phyloP scores from a whole-genome alignment of 1,140 invertebrate species.

The Maniola jurtina region DNA sequence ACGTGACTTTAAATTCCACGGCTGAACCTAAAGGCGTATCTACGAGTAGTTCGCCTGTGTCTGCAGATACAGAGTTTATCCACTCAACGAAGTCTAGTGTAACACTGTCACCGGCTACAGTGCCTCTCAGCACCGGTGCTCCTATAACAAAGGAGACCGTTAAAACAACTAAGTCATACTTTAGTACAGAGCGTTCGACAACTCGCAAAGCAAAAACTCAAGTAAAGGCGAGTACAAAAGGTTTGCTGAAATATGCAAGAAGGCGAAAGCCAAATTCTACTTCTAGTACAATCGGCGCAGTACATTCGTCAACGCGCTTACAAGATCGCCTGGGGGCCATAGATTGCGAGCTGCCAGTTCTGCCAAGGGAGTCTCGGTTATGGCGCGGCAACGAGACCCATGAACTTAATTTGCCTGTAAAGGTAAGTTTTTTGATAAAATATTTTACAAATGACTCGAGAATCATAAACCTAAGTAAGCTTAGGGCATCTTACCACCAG shows the following conservation, averaged over 20 bases:
- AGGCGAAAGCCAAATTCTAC: conserved; percentile 66
- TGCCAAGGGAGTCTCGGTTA: conserved; percentile 81
- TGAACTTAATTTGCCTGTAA: conserved; percentile 81
- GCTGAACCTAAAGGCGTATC: conserved; percentile 41
- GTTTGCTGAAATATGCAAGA: conserved; percentile 62
- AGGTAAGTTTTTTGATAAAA: conserved; percentile 71
- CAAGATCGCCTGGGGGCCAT: conserved; percentile 81
- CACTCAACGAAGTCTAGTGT: conserved; percentile 39
- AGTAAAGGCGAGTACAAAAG: conserved; percentile 57
- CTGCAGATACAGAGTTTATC: conserved; percentile 38
- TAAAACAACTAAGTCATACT: conserved; percentile 56
- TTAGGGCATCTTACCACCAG: not conserved
- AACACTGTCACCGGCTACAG: conserved; percentile 50
- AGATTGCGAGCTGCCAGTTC: conserved; percentile 81
- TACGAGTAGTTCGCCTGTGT: conserved; percentile 26
- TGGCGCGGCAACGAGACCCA: conserved; percentile 84
- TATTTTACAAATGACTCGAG: not conserved
- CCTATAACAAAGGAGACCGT: conserved; percentile 56
- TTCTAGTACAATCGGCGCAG: conserved; percentile 47
- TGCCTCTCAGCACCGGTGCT: conserved; percentile 42
- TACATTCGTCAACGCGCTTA: conserved; percentile 59
- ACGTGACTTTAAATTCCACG: conserved; percentile 37
- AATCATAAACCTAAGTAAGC: not conserved
- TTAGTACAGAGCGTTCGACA: conserved; percentile 47
- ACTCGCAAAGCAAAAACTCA: conserved; percentile 50